phyloP scores from a whole-genome alignment of 2,113 vertebrate genomes.

The Ophiodon elongatus region DNA sequence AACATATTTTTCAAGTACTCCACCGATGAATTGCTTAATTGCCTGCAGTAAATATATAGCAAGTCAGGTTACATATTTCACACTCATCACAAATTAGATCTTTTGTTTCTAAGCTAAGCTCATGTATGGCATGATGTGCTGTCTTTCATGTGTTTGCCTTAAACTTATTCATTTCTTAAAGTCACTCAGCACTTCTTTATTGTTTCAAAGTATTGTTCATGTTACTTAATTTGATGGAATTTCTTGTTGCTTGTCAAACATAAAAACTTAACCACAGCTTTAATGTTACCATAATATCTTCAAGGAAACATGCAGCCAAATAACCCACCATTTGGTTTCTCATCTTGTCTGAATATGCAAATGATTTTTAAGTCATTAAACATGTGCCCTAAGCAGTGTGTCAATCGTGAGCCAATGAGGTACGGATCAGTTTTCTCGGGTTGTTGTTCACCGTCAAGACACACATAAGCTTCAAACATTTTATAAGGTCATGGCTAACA shows the following conservation, averaged over 20 bases:
- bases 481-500: too few relatives aligned
- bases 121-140: neutral
- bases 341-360: neutral
- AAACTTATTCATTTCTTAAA: neutral
- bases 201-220: neutral
- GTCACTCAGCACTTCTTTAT: neutral
- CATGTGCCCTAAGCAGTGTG: neutral
- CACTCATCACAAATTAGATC: neutral
- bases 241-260: neutral
- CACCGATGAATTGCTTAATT: neutral
- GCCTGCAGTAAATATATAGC: neutral
- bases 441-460: neutral
- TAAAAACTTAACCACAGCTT: neutral
- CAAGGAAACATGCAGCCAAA: neutral
- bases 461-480: too few relatives aligned
- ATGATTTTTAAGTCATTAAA: neutral
- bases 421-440: neutral
- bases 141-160: neutral
- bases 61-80: neutral
- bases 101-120: neutral
- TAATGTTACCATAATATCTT: neutral
- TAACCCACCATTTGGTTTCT: neutral
- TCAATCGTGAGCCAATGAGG: neutral
- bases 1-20: neutral
- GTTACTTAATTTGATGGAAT: neutral